phyloP scores from a whole-genome alignment of 2,797 vertebrate species.

The Scleropages formosus region DNA sequence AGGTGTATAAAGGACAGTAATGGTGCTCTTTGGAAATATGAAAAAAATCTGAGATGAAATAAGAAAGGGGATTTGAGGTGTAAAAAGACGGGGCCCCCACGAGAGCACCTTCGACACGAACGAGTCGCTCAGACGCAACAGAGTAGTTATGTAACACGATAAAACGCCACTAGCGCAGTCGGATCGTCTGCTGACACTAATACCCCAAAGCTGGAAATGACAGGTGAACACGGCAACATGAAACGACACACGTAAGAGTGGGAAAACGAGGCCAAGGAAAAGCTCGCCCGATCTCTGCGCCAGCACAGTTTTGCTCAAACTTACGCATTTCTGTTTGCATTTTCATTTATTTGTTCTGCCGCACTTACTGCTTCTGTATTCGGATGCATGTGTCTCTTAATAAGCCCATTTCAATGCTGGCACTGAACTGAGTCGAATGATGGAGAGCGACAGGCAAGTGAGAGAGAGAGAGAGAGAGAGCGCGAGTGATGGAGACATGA shows the following conservation, averaged over 20 bases:
- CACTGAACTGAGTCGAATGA: background rate
- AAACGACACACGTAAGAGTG: background rate
- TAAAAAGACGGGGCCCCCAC: background rate
- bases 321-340: background rate
- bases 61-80: background rate
- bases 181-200: background rate
- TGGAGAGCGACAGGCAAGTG: background rate
- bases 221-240: background rate
- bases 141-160: conserved; percentile 10
- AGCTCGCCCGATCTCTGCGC: background rate
- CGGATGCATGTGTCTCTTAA: no score
- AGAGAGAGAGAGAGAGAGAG: background rate
- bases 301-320: background rate
- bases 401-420: no score
- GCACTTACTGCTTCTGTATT: no score
- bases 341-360: no score
- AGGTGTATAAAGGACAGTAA: no score
- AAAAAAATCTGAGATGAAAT: background rate
- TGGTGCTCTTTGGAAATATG: background rate
- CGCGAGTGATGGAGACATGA: background rate
- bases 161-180: background rate
- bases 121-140: background rate
- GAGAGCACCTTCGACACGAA: background rate
- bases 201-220: background rate
- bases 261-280: no score